phyloP scores from a whole-genome alignment of 30 jellyfish, hydroid and myxozoan species.

The Sanderia malayensis region DNA sequence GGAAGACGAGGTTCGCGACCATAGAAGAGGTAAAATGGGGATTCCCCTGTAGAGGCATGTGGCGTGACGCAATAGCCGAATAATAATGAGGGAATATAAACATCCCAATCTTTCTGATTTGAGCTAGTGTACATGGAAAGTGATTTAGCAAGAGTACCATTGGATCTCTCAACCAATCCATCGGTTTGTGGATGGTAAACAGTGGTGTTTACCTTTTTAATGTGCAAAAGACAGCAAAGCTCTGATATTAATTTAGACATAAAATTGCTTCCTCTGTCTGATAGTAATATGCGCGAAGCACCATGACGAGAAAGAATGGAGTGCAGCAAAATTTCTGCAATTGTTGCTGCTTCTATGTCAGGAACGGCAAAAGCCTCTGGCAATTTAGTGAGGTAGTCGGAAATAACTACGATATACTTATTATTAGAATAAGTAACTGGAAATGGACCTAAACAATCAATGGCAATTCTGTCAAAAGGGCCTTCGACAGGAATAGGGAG shows the following conservation, averaged over 20 bases:
- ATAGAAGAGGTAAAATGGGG: conserved; percentile 34
- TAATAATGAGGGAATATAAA: background rate
- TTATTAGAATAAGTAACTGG: conserved; percentile 24
- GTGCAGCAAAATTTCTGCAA: conserved; percentile 11
- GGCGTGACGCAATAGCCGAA: conserved; percentile 47
- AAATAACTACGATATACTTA: conserved; percentile 22
- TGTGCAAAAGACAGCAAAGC: conserved; percentile 8
- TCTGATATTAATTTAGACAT: conserved; percentile 1
- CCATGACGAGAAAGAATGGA: conserved; percentile 12
- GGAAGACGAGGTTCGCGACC: conserved; percentile 44
- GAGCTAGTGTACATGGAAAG: conserved; percentile 37
- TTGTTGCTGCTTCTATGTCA: background rate
- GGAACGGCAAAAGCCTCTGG: conserved; percentile 17
- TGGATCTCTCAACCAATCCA: conserved; percentile 40
- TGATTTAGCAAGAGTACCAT: conserved; percentile 29
- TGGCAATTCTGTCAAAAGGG: conserved; percentile 26
- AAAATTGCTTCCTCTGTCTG: conserved; percentile 10
- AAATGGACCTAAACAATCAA: conserved; percentile 28
- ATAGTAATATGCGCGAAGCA: conserved; percentile 17
- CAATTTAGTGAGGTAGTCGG: conserved; percentile 18
- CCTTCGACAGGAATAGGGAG: conserved; percentile 25
- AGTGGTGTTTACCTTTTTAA: conserved; percentile 11
- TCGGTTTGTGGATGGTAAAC: conserved; percentile 38
- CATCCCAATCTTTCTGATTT: conserved; percentile 29
- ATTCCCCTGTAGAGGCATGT: conserved; percentile 25